Conservation (phyloP, 2,113 vertebrate species). For the Dipodomys stephensi region DNA sequence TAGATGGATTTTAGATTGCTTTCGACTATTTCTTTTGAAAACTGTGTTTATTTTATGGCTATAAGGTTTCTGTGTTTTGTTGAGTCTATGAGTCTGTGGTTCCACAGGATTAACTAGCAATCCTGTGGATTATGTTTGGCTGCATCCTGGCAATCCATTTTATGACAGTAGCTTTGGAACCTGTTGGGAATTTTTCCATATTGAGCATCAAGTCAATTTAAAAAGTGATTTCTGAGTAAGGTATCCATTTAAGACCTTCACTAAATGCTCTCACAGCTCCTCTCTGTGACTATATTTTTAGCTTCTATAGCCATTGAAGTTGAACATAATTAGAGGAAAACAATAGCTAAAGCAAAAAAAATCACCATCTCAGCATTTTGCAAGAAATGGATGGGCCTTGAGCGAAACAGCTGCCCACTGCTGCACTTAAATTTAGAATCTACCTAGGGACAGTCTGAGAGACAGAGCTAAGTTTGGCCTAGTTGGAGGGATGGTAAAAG, state of each 20-base stretch:
- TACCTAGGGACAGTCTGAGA: constrained; percentile 12
- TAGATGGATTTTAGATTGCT: constrained; percentile 18
- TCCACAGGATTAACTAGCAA: constrained; percentile 8
- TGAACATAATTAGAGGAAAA: constrained; percentile 82
- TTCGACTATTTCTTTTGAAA: background rate
- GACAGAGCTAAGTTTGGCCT: background rate
- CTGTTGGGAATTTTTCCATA: constrained; percentile 62
- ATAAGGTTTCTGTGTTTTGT: background rate
- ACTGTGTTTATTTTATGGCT: constrained; percentile 13
- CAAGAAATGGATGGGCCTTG: background rate
- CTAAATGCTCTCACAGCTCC: constrained; percentile 45
- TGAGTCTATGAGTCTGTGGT: constrained; percentile 26
- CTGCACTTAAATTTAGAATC: constrained; percentile 55
- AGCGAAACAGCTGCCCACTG: constrained; percentile 44
- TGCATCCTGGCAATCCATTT: constrained; percentile 60
- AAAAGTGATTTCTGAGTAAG: constrained; percentile 62
- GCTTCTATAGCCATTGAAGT: constrained; percentile 73
- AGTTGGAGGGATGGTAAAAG: constrained; percentile 14
- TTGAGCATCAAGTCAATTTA: constrained; percentile 55
- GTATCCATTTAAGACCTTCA: constrained; percentile 59
- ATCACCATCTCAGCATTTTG: constrained; percentile 69
- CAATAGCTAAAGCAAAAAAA: constrained; percentile 77
- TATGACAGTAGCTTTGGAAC: constrained; percentile 51
- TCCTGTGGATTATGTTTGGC: constrained; percentile 20
- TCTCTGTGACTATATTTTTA: constrained; percentile 74